phyloP scores from a whole-genome alignment of 2,888 invertebrate genomes.

The Metopia argyrocephala region DNA sequence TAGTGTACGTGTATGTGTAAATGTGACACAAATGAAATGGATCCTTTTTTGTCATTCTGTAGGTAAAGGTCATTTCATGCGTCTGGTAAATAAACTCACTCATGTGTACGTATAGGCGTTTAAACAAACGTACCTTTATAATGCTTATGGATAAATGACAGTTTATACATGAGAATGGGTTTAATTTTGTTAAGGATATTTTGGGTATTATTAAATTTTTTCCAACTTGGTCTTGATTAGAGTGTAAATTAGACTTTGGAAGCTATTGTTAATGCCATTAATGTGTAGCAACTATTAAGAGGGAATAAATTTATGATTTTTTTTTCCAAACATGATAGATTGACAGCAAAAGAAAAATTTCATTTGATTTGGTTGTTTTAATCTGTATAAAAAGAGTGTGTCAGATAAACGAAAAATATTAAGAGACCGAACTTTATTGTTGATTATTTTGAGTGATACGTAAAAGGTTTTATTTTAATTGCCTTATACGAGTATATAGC shows the following conservation, averaged over 20 bases:
- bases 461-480: too few species aligned
- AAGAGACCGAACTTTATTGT: too few species aligned
- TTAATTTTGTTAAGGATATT: constrained; percentile 22
- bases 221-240: not conserved
- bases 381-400: too few species aligned
- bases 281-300: constrained; percentile 24
- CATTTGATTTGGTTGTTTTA: too few species aligned
- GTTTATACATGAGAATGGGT: not conserved
- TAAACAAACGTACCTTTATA: not conserved
- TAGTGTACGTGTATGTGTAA: constrained; percentile 1
- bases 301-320: constrained; percentile 12
- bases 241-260: not conserved
- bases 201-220: constrained; percentile 12
- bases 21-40: constrained; percentile 15
- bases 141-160: not conserved
- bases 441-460: too few species aligned
- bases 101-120: not conserved
- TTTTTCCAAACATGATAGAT: not conserved
- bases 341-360: not conserved
- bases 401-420: too few species aligned
- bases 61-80: constrained; percentile 31
- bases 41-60: constrained; percentile 3
- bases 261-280: not conserved
- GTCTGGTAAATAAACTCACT: not conserved
- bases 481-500: too few species aligned